Evolutionary conservation across 2,113 vertebrate genomes (phyloP), one percentile per base, ranked within the genome.

Genomic region (Numida meleagris): DNA sequence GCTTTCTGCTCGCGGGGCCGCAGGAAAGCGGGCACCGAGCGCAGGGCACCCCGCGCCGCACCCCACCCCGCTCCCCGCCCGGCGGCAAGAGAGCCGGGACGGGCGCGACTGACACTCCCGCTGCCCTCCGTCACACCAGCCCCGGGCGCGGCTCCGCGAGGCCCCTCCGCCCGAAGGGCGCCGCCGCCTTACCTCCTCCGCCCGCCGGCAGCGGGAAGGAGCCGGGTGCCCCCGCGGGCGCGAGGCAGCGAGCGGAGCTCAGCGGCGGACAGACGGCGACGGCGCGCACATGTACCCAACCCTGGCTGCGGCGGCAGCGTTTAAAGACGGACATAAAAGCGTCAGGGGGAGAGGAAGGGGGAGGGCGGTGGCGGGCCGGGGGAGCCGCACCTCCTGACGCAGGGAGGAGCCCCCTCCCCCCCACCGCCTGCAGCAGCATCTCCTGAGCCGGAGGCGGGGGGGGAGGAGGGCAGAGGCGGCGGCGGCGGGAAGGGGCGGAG

Each of bases 351-450:
- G 79, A 73, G 55, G 73, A 51, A 61, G 59, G 75, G 50, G 92
- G 92, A 50, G 74, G 46, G 82, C 38, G 43, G 66, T 48, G 76
- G 33, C 21, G 42, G n/a, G 86, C 80, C 2, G 55, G 40, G 82
- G 31, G 80, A 90, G 63, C 94, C 84, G 96, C 97, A 63, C 91
- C 92, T 96, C 95, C 93, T 96, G 97, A 96, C 96, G 97, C 96
- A 97, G 89, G 76, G 97, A 88, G 78, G 84, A 95, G 85, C 66
- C 27, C 43, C 29, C n/a, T 16, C 34, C 61, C 38, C 12, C 17
- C 55, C 20, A 18, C 33, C 72, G 62, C 62, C 85, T 55, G 78
- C 94, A 74, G 89, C 73, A 89, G 82, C 82, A 29, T 51, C 76
- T 24, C 16, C 45, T 12, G 4, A 4, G 76, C 43, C 27, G 34